These are phyloP conservation scores for Sylvia borin DNA, from an alignment of 2,797 vertebrate species.

Conservation along the genomic window DNA sequence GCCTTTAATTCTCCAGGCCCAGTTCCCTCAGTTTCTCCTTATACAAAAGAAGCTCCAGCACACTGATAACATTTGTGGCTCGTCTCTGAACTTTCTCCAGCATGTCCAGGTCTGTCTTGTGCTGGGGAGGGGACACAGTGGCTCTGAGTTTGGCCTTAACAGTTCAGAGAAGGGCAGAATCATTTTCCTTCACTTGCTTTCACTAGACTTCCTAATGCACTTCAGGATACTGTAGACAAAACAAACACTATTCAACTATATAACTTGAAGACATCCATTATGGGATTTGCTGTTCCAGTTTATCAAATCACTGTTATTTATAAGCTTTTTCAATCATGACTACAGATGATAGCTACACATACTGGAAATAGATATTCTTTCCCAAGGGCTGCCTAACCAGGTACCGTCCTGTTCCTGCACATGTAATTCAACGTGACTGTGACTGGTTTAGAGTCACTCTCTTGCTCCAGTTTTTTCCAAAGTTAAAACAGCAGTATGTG, in stretches of 20 bases:
- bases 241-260: not conserved
- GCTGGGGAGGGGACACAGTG: not conserved
- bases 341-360: accelerated
- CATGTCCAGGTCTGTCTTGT: too few species aligned
- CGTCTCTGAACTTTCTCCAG: not conserved
- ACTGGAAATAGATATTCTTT: not conserved
- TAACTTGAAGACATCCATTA: not conserved
- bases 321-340: not conserved
- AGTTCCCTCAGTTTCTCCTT: not conserved
- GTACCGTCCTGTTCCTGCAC: not conserved
- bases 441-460: not conserved
- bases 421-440: not conserved
- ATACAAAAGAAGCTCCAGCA: not conserved
- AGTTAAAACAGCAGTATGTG: not conserved
- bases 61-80: not conserved
- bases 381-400: not conserved
- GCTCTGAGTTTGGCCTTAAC: not conserved
- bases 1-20: not conserved
- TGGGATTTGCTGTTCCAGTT: not conserved
- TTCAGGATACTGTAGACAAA: not conserved
- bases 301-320: not conserved
- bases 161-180: not conserved
- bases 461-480: not conserved
- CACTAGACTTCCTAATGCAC: not conserved
- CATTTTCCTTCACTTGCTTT: not conserved